phyloP scores from a whole-genome alignment of 53 echinoderm and acorn worm genomes.

The Holothuria leucospilota region DNA sequence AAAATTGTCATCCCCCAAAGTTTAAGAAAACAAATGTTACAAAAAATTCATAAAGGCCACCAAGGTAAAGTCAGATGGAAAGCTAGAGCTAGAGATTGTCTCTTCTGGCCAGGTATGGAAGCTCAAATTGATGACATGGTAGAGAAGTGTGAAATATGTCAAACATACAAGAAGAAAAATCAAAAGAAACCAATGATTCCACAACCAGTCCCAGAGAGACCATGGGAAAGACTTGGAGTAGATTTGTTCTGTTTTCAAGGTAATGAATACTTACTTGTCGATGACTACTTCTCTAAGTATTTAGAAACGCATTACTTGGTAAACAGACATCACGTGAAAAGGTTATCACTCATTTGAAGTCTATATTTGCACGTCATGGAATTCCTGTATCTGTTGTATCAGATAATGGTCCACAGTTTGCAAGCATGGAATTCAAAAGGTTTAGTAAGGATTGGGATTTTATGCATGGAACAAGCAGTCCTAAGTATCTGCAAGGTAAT shows the following conservation, averaged over 20 bases:
- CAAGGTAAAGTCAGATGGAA: slow-evolving; percentile 43
- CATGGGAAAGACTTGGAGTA: slow-evolving; percentile 66
- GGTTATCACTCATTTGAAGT: slow-evolving; percentile 54
- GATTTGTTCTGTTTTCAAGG: slow-evolving; percentile 70
- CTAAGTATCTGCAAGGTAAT: slow-evolving; percentile 62
- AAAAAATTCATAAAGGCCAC: slow-evolving; percentile 57
- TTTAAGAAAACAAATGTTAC: slow-evolving; percentile 36
- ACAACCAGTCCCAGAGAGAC: slow-evolving; percentile 58
- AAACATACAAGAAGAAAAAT: slow-evolving; percentile 22
- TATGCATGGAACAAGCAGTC: slow-evolving; percentile 50
- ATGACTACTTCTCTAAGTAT: slow-evolving; percentile 70
- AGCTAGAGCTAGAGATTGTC: slow-evolving; percentile 46
- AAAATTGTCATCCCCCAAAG: slow-evolving; percentile 45
- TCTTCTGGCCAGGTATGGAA: slow-evolving; percentile 68
- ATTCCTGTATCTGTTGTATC: slow-evolving; percentile 56
- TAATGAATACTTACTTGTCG: slow-evolving; percentile 50
- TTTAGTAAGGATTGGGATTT: slow-evolving; percentile 18
- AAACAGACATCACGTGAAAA: not conserved
- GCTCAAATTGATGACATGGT: slow-evolving; percentile 55
- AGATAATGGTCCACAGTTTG: slow-evolving; percentile 45
- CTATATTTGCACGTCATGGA: slow-evolving; percentile 60
- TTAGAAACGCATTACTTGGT: slow-evolving; percentile 45
- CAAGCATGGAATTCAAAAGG: not conserved
- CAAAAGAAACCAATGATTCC: slow-evolving; percentile 45
- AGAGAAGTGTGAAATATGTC: slow-evolving; percentile 51